Evolutionary conservation across 35 echinoderm and acorn worm species (phyloP), one percentile per base, ranked within the genome.

Genomic region (Ophioderma brevispina): DNA sequence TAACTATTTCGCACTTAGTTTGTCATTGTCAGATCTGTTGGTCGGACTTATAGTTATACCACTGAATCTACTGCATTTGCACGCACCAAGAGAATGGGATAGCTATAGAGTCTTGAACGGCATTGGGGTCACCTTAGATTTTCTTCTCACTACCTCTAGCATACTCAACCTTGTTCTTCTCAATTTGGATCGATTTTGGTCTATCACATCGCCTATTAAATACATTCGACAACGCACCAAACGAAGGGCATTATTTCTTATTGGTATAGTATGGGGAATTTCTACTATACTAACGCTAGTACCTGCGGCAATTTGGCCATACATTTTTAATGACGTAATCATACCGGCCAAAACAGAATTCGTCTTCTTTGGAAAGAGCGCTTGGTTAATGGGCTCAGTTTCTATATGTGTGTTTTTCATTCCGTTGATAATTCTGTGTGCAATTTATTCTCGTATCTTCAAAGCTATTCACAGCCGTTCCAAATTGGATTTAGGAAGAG

Each of bases 361-460:
- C 42, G 85, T 95, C 0, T 36, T 32, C 35, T 99, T 91, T 50
- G 78, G 80, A 28, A 78, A 50, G 18, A 90, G 94, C 36, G 56
- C 84, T 2, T 99, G 97, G 97, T 86, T 95, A 37, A 93, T 99
- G 84, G 91, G 76, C 32, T 64, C 88, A 15, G 86, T 88, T 64
- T 78, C 97, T 32, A 55, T 99, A 6, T 89, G 91, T 39, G 90
- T 95, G 17, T 99, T 93, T 87, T 91, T 99, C 85, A 95, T 95
- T 87, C 97, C 97, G 41, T 78, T 99, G 23, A 82, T 87, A 32
- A 59, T 93, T 33, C 82, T 95, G 6, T 99, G 93, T 91, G 94
- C 82, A 91, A 99, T 99, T 41, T 99, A 95, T 83, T 92, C 91
- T 32, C 94, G 90, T 76, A 99, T 99, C 43, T 95, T 95, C 64